A percentile compares a stretch with the other conserved stretches of the same genome.
Evolutionary conservation across 1,140 invertebrate genomes (phyloP).

Genomic region (Danaus melanippus): DNA sequence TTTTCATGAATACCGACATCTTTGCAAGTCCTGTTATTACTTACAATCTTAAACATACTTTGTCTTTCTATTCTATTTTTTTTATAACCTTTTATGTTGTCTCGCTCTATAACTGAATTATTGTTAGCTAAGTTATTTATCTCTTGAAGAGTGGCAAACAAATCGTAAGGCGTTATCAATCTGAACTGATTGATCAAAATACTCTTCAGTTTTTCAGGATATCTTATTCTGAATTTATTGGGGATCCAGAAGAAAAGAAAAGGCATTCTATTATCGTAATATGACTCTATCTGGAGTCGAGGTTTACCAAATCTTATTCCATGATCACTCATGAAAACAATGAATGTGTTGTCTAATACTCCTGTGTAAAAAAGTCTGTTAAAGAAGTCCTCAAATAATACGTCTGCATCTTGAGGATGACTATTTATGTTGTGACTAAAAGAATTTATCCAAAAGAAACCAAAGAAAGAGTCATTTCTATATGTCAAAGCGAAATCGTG

Average conservation of each 20-base stretch:
- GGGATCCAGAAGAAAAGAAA: conserved; percentile 83
- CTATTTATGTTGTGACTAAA: conserved; percentile 80
- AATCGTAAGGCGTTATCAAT: conserved; percentile 82
- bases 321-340: conserved; percentile 91
- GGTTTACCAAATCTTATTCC: conserved; percentile 86
- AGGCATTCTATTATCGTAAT: conserved; percentile 88
- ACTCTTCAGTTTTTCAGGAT: conserved; percentile 74
- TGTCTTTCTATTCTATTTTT: conserved; percentile 19
- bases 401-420: conserved; percentile 74
- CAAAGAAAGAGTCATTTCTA: conserved; percentile 74
- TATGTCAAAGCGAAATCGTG: conserved; percentile 77
- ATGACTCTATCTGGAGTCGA: conserved; percentile 80
- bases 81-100: conserved; percentile 56
- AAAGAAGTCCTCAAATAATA: conserved; percentile 71
- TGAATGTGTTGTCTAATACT: conserved; percentile 72
- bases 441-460: conserved; percentile 81
- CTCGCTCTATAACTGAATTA: conserved; percentile 67
- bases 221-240: conserved; percentile 74
- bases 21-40: conserved; percentile 78
- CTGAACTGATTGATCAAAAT: conserved; percentile 77
- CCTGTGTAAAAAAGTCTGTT: conserved; percentile 68
- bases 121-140: conserved; percentile 62
- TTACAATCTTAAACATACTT: conserved; percentile 78
- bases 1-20: conserved; percentile 82
- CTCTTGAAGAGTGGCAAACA: conserved; percentile 75